phyloP scores from a whole-genome alignment of 2,888 invertebrate species.

The Tinea pellionella region DNA sequence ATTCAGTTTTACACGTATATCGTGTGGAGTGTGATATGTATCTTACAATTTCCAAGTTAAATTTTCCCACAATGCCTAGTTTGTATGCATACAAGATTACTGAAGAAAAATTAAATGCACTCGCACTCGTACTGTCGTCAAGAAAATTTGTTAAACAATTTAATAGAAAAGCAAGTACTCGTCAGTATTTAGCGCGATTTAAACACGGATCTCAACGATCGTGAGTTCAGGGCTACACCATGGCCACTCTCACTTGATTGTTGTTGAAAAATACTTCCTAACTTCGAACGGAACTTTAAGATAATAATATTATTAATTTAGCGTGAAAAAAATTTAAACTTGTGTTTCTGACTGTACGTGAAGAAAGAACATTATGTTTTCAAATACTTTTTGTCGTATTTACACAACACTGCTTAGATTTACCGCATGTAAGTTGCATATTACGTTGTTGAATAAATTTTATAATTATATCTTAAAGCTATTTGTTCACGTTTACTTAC shows the following conservation, averaged over 20 bases:
- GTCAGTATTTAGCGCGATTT: too few species aligned
- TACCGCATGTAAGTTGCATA: not conserved
- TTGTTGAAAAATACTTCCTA: too few species aligned
- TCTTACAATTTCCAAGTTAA: conserved; percentile 11
- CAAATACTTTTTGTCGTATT: not conserved
- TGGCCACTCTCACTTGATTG: too few species aligned
- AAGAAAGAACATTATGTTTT: not conserved
- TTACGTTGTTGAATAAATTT: not conserved
- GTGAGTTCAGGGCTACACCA: too few species aligned
- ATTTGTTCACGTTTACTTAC: not conserved
- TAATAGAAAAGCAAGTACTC: too few species aligned
- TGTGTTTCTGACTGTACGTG: not conserved
- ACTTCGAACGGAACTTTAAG: too few species aligned
- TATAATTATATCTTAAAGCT: not conserved
- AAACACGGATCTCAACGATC: too few species aligned
- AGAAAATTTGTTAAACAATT: too few species aligned
- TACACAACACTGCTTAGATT: not conserved
- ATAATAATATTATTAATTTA: not conserved
- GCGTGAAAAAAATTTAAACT: not conserved
- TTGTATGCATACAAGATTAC: conserved; percentile 4
- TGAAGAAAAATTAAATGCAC: not conserved
- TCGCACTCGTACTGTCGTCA: not conserved
- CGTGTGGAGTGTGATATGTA: not conserved
- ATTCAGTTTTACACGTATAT: not conserved
- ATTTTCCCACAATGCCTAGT: conserved; percentile 8